phyloP scores from a whole-genome alignment of 2,888 invertebrate species.

The Eueremaeus valkanovi region DNA sequence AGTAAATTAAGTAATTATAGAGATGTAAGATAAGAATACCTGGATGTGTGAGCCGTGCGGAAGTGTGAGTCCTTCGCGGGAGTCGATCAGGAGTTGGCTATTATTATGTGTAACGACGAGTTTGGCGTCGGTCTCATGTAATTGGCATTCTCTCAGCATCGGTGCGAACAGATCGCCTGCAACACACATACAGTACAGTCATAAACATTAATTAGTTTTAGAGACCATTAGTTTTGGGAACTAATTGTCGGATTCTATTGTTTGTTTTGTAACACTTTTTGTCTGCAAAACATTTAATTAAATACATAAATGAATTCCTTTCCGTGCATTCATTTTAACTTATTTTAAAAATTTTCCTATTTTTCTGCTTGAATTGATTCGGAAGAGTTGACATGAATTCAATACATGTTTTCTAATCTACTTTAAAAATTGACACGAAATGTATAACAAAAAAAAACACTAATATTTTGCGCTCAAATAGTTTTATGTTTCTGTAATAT shows the following conservation, averaged over 20 bases:
- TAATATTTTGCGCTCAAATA: not conserved
- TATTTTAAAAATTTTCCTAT: too few species aligned
- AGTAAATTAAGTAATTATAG: too few species aligned
- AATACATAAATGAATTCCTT: not conserved
- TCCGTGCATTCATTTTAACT: not conserved
- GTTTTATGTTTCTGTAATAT: conserved; percentile 17
- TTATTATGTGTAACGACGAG: conserved; percentile 35
- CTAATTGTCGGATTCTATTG: not conserved
- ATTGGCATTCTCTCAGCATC: conserved; percentile 24
- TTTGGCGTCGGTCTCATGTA: conserved; percentile 2
- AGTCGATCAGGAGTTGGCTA: conserved; percentile 24
- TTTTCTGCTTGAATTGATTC: not conserved
- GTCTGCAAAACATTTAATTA: not conserved
- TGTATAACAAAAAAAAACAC: not conserved
- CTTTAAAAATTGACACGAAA: too few species aligned
- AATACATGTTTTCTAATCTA: not conserved
- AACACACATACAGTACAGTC: not conserved
- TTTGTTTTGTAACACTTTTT: not conserved
- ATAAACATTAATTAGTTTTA: conserved; percentile 21
- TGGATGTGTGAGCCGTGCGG: conserved; percentile 12
- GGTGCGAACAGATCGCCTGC: conserved; percentile 25
- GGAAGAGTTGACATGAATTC: too few species aligned
- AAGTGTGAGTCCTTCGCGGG: not conserved
- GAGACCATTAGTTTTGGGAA: not conserved
- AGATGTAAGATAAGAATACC: too few species aligned